A percentile compares a stretch with the other conserved stretches of the same genome.
Conservation (phyloP, 1,140 invertebrate genomes). For the Heliothis virescens region DNA sequence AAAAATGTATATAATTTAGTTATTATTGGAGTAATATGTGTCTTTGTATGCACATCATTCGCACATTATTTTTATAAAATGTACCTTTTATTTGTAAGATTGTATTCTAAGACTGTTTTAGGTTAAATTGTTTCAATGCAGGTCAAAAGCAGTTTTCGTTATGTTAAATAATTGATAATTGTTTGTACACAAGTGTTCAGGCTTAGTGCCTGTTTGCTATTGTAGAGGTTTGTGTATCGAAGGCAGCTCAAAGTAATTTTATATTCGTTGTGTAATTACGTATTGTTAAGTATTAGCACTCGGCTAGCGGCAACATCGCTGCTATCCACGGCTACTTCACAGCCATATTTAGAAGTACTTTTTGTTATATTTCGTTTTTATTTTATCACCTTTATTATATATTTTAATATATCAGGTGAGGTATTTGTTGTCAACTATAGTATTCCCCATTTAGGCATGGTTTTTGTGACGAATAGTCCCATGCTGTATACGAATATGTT, state of each 20-base stretch:
- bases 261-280: slow-evolving; percentile 54
- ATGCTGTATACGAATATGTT: slow-evolving; percentile 28
- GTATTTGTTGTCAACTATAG: slow-evolving; percentile 33
- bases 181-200: slow-evolving; percentile 35
- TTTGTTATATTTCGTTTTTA: slow-evolving; percentile 46
- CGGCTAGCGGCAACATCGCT: slow-evolving; percentile 49
- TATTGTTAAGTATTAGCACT: slow-evolving; percentile 53
- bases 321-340: slow-evolving; percentile 45
- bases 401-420: slow-evolving; percentile 14
- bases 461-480: slow-evolving; percentile 2
- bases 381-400: slow-evolving; percentile 4
- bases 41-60: slow-evolving; percentile 65
- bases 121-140: slow-evolving; percentile 63
- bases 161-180: slow-evolving; percentile 40
- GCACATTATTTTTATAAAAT: slow-evolving; percentile 64
- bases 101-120: slow-evolving; percentile 68
- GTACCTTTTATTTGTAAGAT: slow-evolving; percentile 56
- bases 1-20: slow-evolving; percentile 49
- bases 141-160: slow-evolving; percentile 52
- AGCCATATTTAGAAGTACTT: slow-evolving; percentile 61
- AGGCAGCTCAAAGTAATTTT: slow-evolving; percentile 69
- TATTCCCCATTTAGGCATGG: slow-evolving; percentile 22
- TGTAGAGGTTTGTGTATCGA: slow-evolving; percentile 48
- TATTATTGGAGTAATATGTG: slow-evolving; percentile 50
- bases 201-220: slow-evolving; percentile 34